Evolutionary conservation across 2,113 vertebrate genomes (phyloP).

Genomic region (Thomomys bottae): DNA sequence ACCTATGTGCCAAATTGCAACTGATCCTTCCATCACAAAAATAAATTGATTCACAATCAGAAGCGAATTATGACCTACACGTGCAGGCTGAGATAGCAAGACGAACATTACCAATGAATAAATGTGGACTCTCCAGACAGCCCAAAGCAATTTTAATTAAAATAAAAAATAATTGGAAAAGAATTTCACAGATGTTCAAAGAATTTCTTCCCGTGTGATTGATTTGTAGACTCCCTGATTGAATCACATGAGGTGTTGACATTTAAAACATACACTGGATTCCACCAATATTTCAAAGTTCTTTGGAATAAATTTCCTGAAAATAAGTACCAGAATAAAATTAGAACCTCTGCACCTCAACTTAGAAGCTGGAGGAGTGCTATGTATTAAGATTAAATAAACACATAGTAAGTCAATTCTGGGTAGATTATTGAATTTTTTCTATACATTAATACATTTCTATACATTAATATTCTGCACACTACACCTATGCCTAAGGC

Average conservation of each 20-base stretch:
- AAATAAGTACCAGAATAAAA: slow-evolving; percentile 46
- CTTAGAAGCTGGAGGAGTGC: not conserved
- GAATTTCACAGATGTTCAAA: slow-evolving; percentile 69
- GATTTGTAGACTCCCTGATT: slow-evolving; percentile 43
- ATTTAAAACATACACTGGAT: slow-evolving; percentile 65
- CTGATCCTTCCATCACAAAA: not conserved
- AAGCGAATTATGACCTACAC: not conserved
- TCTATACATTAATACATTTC: too few relatives aligned
- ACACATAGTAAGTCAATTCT: not conserved
- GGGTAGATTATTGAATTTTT: not conserved
- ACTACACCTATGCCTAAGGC: not conserved
- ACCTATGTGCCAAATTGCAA: not conserved
- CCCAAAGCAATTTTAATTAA: slow-evolving; percentile 58
- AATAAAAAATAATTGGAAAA: slow-evolving; percentile 61
- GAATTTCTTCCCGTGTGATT: slow-evolving; percentile 52
- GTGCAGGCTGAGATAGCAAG: not conserved
- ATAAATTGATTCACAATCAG: slow-evolving; percentile 1
- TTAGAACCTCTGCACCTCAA: not conserved
- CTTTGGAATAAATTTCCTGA: slow-evolving; percentile 1
- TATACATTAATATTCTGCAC: not conserved
- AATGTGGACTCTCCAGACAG: slow-evolving; percentile 30
- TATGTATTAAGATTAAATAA: slow-evolving; percentile 48
- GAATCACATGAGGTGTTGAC: slow-evolving; percentile 54
- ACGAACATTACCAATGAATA: slow-evolving; percentile 26
- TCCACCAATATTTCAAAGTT: slow-evolving; percentile 47